These are phyloP conservation scores for Sebastes trivittatus DNA, from an alignment of 2,797 vertebrate species.

Conservation along the genomic window DNA sequence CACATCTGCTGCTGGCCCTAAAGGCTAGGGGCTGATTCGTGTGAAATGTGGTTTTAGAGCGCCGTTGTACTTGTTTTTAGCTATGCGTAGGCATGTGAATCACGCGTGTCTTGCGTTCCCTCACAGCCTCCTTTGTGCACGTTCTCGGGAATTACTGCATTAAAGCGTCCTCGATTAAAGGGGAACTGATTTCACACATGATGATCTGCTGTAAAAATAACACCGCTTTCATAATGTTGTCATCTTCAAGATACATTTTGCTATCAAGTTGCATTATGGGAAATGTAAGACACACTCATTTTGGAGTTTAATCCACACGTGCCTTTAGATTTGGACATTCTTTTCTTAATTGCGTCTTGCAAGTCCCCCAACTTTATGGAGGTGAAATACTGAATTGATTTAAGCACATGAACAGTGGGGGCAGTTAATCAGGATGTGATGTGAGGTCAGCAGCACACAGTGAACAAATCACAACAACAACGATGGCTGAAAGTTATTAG, in stretches of 20 bases:
- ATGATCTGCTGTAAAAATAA: background rate
- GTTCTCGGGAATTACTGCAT: background rate
- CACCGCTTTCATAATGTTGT: background rate
- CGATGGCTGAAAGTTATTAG: background rate
- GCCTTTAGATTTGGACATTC: background rate
- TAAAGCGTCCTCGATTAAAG: background rate
- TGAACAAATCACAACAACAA: constrained; percentile 2
- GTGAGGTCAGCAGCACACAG: background rate
- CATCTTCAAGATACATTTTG: background rate
- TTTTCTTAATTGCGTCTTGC: background rate
- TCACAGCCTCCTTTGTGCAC: background rate
- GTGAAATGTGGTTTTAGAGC: background rate
- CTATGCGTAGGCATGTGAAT: background rate
- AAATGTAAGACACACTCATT: background rate
- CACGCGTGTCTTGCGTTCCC: background rate
- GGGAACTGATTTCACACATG: background rate
- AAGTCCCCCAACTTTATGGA: background rate
- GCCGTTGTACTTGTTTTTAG: background rate
- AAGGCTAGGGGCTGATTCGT: background rate
- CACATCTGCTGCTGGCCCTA: background rate
- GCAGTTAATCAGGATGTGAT: background rate
- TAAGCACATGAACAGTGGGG: background rate
- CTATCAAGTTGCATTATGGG: background rate
- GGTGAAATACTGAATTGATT: background rate
- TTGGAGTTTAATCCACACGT: background rate